Conservation (phyloP, 2,797 vertebrate species). For the Chelmon rostratus region DNA sequence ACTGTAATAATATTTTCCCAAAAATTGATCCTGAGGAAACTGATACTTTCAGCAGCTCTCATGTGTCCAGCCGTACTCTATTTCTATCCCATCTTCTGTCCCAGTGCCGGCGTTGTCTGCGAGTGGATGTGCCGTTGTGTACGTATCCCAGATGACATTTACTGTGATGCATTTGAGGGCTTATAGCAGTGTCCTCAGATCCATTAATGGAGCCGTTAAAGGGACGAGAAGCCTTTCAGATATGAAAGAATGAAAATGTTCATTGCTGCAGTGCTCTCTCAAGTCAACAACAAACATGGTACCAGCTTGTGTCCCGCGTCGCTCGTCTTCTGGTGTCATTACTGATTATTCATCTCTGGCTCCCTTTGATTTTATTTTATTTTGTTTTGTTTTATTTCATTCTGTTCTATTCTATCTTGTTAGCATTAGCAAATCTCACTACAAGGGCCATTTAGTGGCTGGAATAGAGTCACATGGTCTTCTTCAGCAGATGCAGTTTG, state of each 20-base stretch:
- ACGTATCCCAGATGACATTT: slow-evolving; percentile 68
- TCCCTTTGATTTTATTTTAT: background rate
- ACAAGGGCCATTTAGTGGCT: background rate
- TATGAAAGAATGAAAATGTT: slow-evolving; percentile 60
- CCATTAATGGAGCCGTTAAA: slow-evolving; percentile 80
- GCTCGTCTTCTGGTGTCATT: slow-evolving; percentile 1
- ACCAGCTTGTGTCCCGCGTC: slow-evolving; percentile 8
- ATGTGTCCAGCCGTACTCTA: slow-evolving; percentile 31
- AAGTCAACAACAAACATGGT: slow-evolving; percentile 51
- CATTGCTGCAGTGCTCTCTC: slow-evolving; percentile 59
- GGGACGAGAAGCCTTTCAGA: slow-evolving; percentile 65
- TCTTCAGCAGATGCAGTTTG: background rate
- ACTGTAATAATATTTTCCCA: slow-evolving; percentile 60
- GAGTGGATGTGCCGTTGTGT: slow-evolving; percentile 65
- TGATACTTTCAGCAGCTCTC: slow-evolving; percentile 65
- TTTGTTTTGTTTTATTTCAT: background rate
- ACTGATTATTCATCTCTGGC: background rate
- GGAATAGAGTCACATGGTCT: background rate
- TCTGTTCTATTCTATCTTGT: background rate
- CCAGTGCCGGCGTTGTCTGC: slow-evolving; percentile 44
- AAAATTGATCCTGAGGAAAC: slow-evolving; percentile 75
- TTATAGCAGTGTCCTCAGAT: slow-evolving; percentile 57
- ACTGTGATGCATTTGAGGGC: slow-evolving; percentile 75
- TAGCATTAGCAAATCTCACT: background rate
- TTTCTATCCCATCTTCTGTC: slow-evolving; percentile 49